Evolutionary conservation across 2,797 vertebrate genomes (phyloP).

Genomic region (Falco biarmicus): DNA sequence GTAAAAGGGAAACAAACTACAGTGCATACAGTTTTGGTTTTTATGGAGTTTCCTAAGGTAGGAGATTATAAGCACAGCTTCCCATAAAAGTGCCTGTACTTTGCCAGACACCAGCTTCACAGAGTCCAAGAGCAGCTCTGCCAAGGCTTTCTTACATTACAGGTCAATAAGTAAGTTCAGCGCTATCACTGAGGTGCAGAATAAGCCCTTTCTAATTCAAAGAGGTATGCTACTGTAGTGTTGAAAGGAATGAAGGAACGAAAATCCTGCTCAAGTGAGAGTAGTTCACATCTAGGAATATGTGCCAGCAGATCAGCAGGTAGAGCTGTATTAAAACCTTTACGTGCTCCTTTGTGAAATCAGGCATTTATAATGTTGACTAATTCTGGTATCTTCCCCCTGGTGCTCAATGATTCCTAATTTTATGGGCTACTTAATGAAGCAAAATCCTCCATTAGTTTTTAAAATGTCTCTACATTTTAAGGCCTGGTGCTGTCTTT

Average conservation of each 20-base stretch:
- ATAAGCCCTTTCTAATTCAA: background rate
- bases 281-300: background rate
- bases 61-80: background rate
- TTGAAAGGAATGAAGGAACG: background rate
- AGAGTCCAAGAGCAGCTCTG: background rate
- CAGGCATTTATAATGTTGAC: slow-evolving; percentile 31
- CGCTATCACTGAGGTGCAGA: background rate
- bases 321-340: slow-evolving; percentile 15
- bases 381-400: slow-evolving; percentile 7
- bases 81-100: background rate
- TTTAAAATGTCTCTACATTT: background rate
- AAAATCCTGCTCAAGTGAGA: background rate
- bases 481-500: background rate
- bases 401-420: slow-evolving; percentile 8
- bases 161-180: background rate
- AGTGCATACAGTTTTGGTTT: background rate
- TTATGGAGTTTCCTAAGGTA: background rate
- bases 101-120: background rate
- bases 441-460: slow-evolving; percentile 25
- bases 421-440: slow-evolving; percentile 49
- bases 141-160: background rate
- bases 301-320: slow-evolving; percentile 10
- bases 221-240: background rate
- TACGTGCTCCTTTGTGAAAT: slow-evolving; percentile 16
- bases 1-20: background rate